Evolutionary conservation across 1,140 invertebrate species (phyloP), one percentile per base, ranked within the genome.

Genomic region (Metaphire vulgaris): DNA sequence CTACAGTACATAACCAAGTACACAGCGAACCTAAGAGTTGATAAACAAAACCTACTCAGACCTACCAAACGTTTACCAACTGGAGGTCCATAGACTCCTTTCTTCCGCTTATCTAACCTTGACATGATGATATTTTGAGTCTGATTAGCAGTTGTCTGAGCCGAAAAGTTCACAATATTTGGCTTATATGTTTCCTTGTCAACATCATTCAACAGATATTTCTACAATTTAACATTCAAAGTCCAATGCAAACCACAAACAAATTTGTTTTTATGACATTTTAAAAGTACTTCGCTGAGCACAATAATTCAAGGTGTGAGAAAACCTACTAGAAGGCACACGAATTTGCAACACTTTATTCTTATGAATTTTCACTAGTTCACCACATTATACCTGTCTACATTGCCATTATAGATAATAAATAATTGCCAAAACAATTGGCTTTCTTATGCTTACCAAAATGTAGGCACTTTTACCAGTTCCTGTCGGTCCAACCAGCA

Each of bases 41-140:
- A n/a, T n/a, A n/a, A n/a, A n/a, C n/a, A n/a, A n/a, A n/a, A n/a
- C n/a, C n/a, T n/a, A n/a, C n/a, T n/a, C 32, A 0, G 69, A 81
- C 82, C 81, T 31, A 96, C 88, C 81, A 92, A 93, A 78, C 91
- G 91, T 83, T 93, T 96, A 0, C 93, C 93, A 26, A 95, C 89
- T 0, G 94, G 93, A 1, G 95, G 94, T 0, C 95, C 95, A 85
- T 89, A 97, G 16, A 96, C 92, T 1, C 94, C 95, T 89, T 97
- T 97, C 76, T 93, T 89, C 76, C 95, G 89, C 85, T 95, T 97
- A 83, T 97, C 94, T 73, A 98, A 85, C 85, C 96, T 97, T 21
- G 90, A 91, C 94, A 97, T 96, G 69, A 98, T 94, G 67, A 97
- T 94, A 82, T 96, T 93, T 87, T 97, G 95, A 0, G 93, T 96